A percentile compares a stretch with the other conserved stretches of the same genome.
Conservation (phyloP, 2,888 invertebrate species). For the Phlogophora meticulosa region DNA sequence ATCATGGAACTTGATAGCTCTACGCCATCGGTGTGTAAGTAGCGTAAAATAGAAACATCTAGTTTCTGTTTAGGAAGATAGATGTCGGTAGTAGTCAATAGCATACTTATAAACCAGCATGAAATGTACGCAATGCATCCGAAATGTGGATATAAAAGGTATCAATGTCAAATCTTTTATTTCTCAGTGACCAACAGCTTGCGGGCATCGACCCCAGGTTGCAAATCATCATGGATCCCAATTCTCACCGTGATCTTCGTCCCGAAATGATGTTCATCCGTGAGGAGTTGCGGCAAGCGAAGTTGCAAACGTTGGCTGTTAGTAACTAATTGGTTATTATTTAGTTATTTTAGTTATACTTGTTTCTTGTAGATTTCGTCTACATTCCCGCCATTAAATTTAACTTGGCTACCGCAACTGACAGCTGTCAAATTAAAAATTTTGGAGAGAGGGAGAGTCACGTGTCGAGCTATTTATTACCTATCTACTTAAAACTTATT, state of each 20-base stretch:
- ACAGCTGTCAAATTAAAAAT: background rate
- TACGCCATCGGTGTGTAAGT: background rate
- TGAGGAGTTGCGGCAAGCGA: conserved; percentile 85
- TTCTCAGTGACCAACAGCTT: conserved; percentile 81
- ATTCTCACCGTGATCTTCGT: conserved; percentile 81
- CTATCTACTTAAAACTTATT: background rate
- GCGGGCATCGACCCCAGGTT: conserved; percentile 82
- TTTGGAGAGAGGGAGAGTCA: background rate
- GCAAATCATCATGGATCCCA: conserved; percentile 81
- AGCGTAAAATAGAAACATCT: background rate
- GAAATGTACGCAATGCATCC: background rate
- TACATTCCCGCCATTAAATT: background rate
- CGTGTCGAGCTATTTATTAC: background rate
- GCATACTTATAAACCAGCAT: background rate
- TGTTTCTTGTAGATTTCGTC: background rate
- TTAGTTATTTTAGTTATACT: conserved; percentile 7
- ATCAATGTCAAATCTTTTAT: background rate
- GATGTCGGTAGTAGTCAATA: conserved; percentile 12
- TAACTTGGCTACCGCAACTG: conserved; percentile 7
- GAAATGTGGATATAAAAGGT: background rate
- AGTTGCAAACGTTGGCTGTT: conserved; percentile 85
- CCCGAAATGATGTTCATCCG: conserved; percentile 89
- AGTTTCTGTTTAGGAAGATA: conserved; percentile 5
- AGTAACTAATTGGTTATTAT: conserved; percentile 53
- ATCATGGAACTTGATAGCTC: background rate